Conservation (phyloP, 2,113 vertebrate genomes). For the Leuciscus idus region DNA sequence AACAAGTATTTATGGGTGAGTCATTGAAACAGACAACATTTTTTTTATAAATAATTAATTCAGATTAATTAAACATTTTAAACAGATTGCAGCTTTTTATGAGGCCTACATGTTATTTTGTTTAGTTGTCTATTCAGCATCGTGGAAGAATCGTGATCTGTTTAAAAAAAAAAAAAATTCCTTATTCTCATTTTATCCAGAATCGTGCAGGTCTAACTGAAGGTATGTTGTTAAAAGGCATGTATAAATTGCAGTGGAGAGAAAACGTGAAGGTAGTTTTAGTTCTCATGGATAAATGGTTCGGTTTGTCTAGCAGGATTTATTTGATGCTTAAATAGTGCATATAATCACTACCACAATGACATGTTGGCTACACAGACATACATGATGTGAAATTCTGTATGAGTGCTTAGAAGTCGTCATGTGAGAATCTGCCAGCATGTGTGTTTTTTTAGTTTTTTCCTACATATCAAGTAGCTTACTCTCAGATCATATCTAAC, state of each 20-base stretch:
- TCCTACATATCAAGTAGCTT: background rate
- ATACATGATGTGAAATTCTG: too few relatives aligned
- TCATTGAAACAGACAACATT: too few relatives aligned
- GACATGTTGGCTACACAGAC: background rate
- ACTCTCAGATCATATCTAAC: background rate
- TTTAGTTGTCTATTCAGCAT: too few relatives aligned
- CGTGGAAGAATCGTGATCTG: too few relatives aligned
- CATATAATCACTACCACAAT: background rate
- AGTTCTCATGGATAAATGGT: slow-evolving; percentile 1
- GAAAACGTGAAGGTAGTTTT: background rate
- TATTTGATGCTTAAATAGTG: background rate
- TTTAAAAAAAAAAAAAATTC: too few relatives aligned
- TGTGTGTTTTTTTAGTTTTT: background rate
- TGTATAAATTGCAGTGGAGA: background rate
- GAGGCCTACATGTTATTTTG: too few relatives aligned
- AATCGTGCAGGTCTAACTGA: too few relatives aligned
- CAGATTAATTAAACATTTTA: too few relatives aligned
- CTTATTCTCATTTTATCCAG: too few relatives aligned
- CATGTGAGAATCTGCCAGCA: background rate
- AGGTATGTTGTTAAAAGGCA: background rate
- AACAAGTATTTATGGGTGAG: too few relatives aligned
- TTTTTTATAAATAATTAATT: too few relatives aligned
- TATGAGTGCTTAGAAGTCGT: background rate
- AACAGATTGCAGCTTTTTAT: too few relatives aligned
- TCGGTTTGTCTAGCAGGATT: background rate